These are phyloP conservation scores for Exaiptasia diaphana DNA, from an alignment of 64 coral and sea anemone species.

Conservation along the genomic window DNA sequence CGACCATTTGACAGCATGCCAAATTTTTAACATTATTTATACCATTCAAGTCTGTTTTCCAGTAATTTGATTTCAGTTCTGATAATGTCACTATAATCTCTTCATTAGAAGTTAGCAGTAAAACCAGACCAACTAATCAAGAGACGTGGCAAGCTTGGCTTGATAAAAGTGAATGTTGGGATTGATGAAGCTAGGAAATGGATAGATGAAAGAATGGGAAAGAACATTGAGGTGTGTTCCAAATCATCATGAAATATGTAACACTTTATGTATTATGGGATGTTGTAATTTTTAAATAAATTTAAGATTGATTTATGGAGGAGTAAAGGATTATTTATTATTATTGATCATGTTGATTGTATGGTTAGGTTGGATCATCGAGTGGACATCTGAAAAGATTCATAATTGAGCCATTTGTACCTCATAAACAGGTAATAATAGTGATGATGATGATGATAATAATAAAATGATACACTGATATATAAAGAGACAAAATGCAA, in stretches of 20 bases:
- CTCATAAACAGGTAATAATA: conserved; percentile 80
- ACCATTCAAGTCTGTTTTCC: too few species aligned
- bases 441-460: too few species aligned
- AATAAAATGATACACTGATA: too few species aligned
- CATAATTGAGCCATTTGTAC: conserved; percentile 93
- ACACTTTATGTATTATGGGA: not conserved
- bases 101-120: conserved; percentile 85
- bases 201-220: conserved; percentile 69
- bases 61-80: too few species aligned
- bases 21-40: too few species aligned
- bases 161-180: conserved; percentile 91
- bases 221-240: conserved; percentile 67
- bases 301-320: not conserved
- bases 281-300: not conserved
- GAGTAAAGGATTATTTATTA: too few species aligned
- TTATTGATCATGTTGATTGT: too few species aligned
- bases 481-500: too few species aligned
- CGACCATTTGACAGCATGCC: too few species aligned
- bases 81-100: too few species aligned
- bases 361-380: conserved; percentile 80
- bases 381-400: conserved; percentile 85
- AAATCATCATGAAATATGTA: not conserved
- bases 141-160: conserved; percentile 92
- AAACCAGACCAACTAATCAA: conserved; percentile 98
- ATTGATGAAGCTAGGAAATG: conserved; percentile 73